phyloP scores from a whole-genome alignment of 92 coral and sea anemone species.

The Paramuricea clavata region DNA sequence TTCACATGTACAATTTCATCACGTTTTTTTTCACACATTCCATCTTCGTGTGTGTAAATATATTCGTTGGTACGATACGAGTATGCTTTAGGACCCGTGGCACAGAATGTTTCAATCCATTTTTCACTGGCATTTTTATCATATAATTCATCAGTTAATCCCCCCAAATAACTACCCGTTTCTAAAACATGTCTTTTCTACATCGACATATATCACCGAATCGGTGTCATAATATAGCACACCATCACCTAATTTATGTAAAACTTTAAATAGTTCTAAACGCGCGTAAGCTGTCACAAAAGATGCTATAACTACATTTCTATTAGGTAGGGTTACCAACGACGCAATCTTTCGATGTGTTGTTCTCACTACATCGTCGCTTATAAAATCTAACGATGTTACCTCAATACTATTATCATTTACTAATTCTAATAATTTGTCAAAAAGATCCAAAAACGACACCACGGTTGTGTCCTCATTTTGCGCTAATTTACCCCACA shows the following conservation, averaged over 20 bases:
- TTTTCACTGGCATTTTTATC: not conserved
- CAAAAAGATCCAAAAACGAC: conserved; percentile 19
- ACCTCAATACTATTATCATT: too few species aligned
- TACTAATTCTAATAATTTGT: too few species aligned
- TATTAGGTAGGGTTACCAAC: too few species aligned
- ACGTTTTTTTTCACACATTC: not conserved
- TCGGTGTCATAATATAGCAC: conserved; percentile 25
- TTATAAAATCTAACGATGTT: too few species aligned
- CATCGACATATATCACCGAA: conserved; percentile 21
- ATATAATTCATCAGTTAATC: conserved; percentile 18
- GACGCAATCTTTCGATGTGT: not conserved
- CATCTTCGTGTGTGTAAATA: not conserved
- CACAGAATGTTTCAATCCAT: conserved; percentile 17
- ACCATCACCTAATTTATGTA: too few species aligned
- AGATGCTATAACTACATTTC: too few species aligned
- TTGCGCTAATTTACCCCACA: too few species aligned
- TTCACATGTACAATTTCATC: conserved; percentile 13
- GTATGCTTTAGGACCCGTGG: conserved; percentile 20
- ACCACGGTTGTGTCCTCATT: conserved; percentile 25
- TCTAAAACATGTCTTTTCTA: not conserved
- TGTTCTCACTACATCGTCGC: not conserved
- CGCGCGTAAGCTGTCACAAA: too few species aligned
- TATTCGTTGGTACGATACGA: conserved; percentile 4
- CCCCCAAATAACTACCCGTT: conserved; percentile 27
- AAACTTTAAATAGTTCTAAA: too few species aligned